Conservation (phyloP, 2,797 vertebrate genomes). For the Amniataba percoides region DNA sequence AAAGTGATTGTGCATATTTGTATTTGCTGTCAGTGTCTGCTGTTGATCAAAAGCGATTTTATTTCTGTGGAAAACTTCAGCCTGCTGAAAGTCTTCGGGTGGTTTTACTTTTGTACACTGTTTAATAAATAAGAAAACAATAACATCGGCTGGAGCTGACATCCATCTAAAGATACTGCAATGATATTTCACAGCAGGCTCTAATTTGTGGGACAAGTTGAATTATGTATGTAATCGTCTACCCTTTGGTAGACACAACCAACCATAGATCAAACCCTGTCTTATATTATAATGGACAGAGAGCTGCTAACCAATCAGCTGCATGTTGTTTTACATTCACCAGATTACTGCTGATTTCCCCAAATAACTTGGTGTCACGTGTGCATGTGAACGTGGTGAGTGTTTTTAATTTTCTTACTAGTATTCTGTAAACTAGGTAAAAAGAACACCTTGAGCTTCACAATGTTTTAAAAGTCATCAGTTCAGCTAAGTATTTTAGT, state of each 20-base stretch:
- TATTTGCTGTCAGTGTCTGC: neutral
- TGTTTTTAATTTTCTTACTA: neutral
- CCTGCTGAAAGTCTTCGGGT: neutral
- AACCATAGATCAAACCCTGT: constrained; percentile 11
- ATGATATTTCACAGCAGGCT: constrained; percentile 14
- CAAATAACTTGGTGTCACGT: neutral
- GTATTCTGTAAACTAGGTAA: neutral
- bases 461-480: neutral
- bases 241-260: neutral
- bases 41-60: neutral
- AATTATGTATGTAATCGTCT: neutral
- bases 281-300: neutral
- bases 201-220: neutral
- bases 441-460: neutral
- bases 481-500: no score
- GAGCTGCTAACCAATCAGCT: neutral
- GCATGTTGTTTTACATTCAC: neutral
- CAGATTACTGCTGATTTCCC: neutral
- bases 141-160: neutral
- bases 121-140: neutral
- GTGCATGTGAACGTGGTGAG: no score
- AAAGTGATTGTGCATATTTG: neutral
- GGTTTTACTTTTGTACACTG: neutral
- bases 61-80: neutral
- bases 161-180: constrained; percentile 2